A percentile compares a stretch with the other conserved stretches of the same genome.
Evolutionary conservation across 2,113 vertebrate species (phyloP).

Genomic region (Entomyzon cyanotis): DNA sequence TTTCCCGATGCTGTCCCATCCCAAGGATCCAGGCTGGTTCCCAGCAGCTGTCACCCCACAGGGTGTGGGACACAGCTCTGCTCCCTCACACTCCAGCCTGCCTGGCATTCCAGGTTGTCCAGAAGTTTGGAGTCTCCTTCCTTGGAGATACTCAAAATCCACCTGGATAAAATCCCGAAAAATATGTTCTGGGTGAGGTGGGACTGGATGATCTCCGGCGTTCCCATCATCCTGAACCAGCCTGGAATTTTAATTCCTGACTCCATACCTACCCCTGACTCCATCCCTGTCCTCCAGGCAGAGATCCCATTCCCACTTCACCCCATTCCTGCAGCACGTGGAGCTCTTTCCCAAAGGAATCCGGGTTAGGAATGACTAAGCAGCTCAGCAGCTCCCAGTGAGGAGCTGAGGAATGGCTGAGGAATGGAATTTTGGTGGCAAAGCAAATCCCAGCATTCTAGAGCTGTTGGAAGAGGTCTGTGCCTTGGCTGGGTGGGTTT

Average conservation of each 20-base stretch:
- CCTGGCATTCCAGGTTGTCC: neutral
- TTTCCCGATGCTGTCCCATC: neutral
- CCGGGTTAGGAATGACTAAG: neutral
- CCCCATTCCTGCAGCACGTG: neutral
- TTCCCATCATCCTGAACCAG: neutral
- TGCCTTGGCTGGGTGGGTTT: neutral
- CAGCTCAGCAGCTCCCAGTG: too few relatives aligned
- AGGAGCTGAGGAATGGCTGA: neutral
- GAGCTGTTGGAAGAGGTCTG: neutral
- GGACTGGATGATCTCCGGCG: neutral
- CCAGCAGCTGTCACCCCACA: neutral
- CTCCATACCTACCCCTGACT: neutral
- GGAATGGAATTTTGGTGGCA: neutral
- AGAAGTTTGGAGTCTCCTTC: neutral
- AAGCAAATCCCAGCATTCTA: neutral
- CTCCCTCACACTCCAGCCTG: neutral
- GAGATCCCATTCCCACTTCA: neutral
- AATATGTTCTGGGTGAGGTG: neutral
- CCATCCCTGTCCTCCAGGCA: neutral
- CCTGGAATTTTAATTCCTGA: neutral
- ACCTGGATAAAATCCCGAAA: rapidly evolving
- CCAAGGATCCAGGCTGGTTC: neutral
- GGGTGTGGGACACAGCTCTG: neutral
- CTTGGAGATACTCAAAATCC: neutral
- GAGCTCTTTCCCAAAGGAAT: neutral